Evolutionary conservation across 1,140 invertebrate species (phyloP).

Genomic region (Megathymus violae): DNA sequence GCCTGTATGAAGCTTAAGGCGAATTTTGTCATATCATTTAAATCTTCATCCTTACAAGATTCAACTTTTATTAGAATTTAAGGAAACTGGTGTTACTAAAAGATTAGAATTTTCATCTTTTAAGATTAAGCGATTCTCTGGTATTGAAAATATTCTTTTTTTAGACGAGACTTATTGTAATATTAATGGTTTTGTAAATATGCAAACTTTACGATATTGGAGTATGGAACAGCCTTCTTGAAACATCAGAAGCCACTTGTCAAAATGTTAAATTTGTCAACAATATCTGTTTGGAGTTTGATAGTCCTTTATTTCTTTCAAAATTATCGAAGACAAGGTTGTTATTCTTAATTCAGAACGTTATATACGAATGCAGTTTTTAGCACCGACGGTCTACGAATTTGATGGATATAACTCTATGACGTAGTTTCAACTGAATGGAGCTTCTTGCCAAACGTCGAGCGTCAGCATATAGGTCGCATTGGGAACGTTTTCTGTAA

Average conservation of each 20-base stretch:
- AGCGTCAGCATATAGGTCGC: neutral
- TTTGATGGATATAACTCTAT: neutral
- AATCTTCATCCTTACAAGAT: slow-evolving; percentile 28
- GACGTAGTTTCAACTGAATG: neutral
- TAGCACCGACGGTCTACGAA: neutral
- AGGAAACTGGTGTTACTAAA: slow-evolving; percentile 9
- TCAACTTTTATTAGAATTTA: slow-evolving; percentile 15
- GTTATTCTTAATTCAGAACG: slow-evolving; percentile 1
- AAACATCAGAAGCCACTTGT: slow-evolving; percentile 22
- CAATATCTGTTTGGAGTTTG: slow-evolving; percentile 12
- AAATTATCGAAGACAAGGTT: neutral
- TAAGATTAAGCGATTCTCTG: slow-evolving; percentile 26
- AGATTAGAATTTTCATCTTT: neutral
- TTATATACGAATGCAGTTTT: neutral
- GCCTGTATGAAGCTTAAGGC: slow-evolving; percentile 14
- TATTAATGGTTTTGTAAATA: slow-evolving; percentile 24
- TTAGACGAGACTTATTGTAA: slow-evolving; percentile 26
- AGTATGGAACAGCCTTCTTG: slow-evolving; percentile 1
- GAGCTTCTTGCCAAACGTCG: neutral
- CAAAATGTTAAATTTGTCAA: slow-evolving; percentile 15
- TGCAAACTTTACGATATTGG: slow-evolving; percentile 30
- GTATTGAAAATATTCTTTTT: no score
- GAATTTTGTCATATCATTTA: slow-evolving; percentile 18
- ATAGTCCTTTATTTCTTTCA: slow-evolving; percentile 19
- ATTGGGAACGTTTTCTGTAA: neutral